Evolutionary conservation across 2,797 vertebrate genomes (phyloP), one percentile per base, ranked within the genome.

Genomic region (Ceyx erithaca): DNA sequence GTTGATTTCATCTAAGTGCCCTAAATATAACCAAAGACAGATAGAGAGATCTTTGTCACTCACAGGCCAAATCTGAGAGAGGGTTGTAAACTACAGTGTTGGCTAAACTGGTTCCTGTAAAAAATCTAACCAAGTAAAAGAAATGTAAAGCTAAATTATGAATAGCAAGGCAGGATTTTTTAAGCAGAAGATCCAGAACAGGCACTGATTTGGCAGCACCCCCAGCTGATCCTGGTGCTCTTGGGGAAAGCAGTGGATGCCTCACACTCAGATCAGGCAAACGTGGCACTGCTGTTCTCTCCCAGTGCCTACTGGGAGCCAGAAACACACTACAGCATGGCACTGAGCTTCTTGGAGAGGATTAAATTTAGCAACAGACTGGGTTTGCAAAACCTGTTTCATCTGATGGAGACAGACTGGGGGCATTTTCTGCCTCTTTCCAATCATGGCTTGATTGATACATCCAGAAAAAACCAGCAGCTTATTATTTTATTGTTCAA

Each of bases 41-140:
- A 97, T 89, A 97, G 96, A 97, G 90, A 67, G 41, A 84, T 80
- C 91, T 98, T 96, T 98, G 91, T 96, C 96, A 92, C 77, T 49
- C 80, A 41, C 45, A 96, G 85, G 95, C 95, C 96, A 98, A 97
- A 93, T 95, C 95, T 97, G 95, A 97, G 96, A 86, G 93, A 69
- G 76, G 90, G 88, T 59, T 95, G 95, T 95, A 94, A 97, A 89
- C 90, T 21, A 57, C 72, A 90, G 52, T 48, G 40, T 35, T 35
- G 40, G 17, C 71, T 68, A 15, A 66, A 40, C 35, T 26, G 55
- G 81, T 41, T 62, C 67, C 30, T 22, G 46, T 31, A 25, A 92
- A 77, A 81, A 75, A 40, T 3, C 7, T 10, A 71, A 75, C 26
- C 33, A 54, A 51, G n/a, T 41, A 19, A 72, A 66, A 57, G 30